phyloP scores from a whole-genome alignment of 2,888 invertebrate species.

The Petrolisthes cinctipes region DNA sequence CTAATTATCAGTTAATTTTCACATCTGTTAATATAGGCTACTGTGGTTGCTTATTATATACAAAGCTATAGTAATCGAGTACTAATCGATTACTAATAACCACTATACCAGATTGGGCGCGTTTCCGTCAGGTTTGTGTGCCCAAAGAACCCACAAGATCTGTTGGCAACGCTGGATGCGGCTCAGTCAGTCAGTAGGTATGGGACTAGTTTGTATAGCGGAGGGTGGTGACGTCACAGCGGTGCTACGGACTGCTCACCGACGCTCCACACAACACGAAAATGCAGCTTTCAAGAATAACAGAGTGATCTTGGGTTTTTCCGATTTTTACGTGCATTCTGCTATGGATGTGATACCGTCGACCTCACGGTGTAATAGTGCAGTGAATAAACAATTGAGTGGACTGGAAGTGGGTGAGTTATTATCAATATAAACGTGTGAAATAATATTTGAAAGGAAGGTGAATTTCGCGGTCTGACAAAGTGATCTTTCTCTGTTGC shows the following conservation, averaged over 20 bases:
- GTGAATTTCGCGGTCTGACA: constrained; percentile 41
- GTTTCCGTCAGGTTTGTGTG: too few species aligned
- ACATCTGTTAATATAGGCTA: too few species aligned
- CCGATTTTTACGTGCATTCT: constrained; percentile 30
- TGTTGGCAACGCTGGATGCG: too few species aligned
- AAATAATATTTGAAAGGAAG: constrained; percentile 48
- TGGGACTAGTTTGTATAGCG: constrained; percentile 34
- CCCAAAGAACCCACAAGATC: too few species aligned
- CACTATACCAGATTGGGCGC: too few species aligned
- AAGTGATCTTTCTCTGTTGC: constrained; percentile 53
- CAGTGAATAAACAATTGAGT: constrained; percentile 46
- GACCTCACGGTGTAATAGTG: constrained; percentile 35
- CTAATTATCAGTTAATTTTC: too few species aligned
- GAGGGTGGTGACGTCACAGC: constrained; percentile 36
- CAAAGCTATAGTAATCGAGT: too few species aligned
- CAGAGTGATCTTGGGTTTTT: constrained; percentile 37
- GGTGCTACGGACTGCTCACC: not conserved
- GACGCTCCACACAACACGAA: constrained; percentile 29
- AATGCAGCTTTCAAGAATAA: constrained; percentile 34
- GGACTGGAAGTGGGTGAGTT: constrained; percentile 56
- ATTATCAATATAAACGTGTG: constrained; percentile 4
- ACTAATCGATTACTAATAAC: too few species aligned
- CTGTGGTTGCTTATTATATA: too few species aligned
- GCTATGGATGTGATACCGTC: constrained; percentile 48
- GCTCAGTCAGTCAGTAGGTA: not conserved